Percentiles rank a stretch among this genome's conserved stretches.
These are phyloP conservation scores for Pterocles gutturalis DNA, from an alignment of 2,113 vertebrate species.

Conservation along the genomic window DNA sequence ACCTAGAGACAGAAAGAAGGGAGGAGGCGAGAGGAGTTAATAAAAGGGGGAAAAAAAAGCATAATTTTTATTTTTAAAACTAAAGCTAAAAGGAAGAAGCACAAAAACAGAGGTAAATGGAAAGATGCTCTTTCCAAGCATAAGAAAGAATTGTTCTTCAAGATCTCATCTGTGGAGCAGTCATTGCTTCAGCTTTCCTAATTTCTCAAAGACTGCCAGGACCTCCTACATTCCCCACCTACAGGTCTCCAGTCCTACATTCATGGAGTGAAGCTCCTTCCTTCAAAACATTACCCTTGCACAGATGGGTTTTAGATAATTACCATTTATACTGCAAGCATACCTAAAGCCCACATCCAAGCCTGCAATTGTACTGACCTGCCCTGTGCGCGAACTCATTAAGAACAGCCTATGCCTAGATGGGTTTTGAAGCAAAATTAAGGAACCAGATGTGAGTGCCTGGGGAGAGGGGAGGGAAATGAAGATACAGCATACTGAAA, in stretches of 20 bases:
- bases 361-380: background rate
- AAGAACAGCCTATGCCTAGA: background rate
- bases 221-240: background rate
- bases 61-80: background rate
- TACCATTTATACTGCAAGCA: background rate
- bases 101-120: background rate
- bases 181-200: background rate
- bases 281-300: background rate
- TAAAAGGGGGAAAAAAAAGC: background rate
- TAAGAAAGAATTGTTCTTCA: background rate
- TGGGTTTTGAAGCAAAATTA: slow-evolving; percentile 37
- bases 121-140: background rate
- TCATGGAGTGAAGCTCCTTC: background rate
- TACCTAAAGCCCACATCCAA: background rate
- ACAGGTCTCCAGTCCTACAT: background rate
- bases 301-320: slow-evolving; percentile 23
- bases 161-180: background rate
- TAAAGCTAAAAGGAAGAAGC: background rate
- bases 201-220: background rate
- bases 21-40: background rate
- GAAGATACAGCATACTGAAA: background rate
- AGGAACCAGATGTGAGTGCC: background rate
- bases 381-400: background rate
- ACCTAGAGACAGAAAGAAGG: background rate
- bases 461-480: background rate